Percentiles rank a stretch among this genome's conserved stretches.
These are phyloP conservation scores for Megastigmus dorsalis DNA, from an alignment of 2,888 invertebrate genomes.

Conservation along the genomic window DNA sequence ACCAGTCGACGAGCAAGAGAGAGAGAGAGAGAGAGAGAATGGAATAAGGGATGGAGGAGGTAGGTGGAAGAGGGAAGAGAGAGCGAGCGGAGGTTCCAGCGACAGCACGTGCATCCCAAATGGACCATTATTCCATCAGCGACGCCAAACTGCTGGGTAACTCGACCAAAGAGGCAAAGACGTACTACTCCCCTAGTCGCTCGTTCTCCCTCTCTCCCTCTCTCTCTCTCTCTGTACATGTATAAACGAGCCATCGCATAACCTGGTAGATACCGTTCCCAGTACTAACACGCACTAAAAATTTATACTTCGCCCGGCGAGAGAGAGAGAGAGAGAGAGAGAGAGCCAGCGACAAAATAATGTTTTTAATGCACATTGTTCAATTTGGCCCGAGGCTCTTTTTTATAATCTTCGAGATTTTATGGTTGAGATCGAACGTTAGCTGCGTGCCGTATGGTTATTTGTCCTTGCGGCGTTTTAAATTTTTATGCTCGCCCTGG, in stretches of 20 bases:
- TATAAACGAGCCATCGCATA: conserved; percentile 16
- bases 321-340: too few relatives aligned
- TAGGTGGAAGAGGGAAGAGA: conserved; percentile 26
- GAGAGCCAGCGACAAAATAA: too few relatives aligned
- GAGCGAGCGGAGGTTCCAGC: conserved; percentile 57
- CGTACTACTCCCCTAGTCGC: conserved; percentile 37
- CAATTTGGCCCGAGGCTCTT: too few relatives aligned
- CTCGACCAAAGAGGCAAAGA: conserved; percentile 64
- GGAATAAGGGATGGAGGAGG: conserved; percentile 27
- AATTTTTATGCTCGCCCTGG: too few relatives aligned
- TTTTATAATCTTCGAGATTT: too few relatives aligned
- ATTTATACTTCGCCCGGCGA: too few relatives aligned
- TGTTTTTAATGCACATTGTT: too few relatives aligned
- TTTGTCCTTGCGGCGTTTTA: too few relatives aligned
- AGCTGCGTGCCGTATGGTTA: too few relatives aligned
- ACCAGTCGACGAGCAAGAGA: conserved; percentile 15
- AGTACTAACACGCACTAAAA: conserved; percentile 11
- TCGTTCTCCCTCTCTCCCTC: conserved; percentile 40
- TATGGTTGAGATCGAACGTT: too few relatives aligned
- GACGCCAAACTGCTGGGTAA: conserved; percentile 70
- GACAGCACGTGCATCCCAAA: conserved; percentile 72
- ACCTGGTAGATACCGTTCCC: background rate
- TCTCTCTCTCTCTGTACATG: conserved; percentile 44
- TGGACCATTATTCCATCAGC: conserved; percentile 73
- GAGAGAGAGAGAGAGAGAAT: conserved; percentile 43